Conservation (phyloP, 2,113 vertebrate genomes). For the Mobula hypostoma region DNA sequence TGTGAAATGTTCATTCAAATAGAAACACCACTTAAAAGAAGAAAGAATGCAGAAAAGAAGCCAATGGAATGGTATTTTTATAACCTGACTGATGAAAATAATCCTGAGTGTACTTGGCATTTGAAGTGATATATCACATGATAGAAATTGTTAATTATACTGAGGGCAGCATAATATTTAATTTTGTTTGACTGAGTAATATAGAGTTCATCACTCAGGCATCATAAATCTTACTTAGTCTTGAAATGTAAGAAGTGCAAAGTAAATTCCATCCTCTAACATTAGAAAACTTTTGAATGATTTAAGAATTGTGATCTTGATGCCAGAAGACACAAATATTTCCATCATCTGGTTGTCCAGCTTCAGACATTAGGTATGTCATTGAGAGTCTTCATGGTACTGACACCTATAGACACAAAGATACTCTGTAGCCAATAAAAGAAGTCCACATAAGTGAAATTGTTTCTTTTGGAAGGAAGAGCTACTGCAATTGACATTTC, state of each 20-base stretch:
- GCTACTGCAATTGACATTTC: background rate
- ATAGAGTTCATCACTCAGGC: background rate
- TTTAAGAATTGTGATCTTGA: background rate
- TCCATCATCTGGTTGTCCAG: background rate
- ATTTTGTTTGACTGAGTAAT: background rate
- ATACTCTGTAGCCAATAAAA: background rate
- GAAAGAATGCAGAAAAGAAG: background rate
- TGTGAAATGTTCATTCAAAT: background rate
- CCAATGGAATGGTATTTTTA: background rate
- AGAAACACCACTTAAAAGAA: background rate
- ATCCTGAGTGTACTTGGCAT: background rate
- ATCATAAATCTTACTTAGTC: background rate
- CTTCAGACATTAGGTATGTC: background rate
- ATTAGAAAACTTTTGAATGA: background rate
- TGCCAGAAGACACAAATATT: background rate
- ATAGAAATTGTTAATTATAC: background rate
- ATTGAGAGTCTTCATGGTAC: background rate
- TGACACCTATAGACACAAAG: background rate
- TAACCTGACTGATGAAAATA: background rate
- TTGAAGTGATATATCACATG: background rate
- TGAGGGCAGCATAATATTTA: background rate
- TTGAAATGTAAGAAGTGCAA: background rate
- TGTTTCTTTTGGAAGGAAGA: background rate
- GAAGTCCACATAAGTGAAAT: background rate
- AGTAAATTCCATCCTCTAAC: background rate